Evolutionary conservation across 2,797 vertebrate genomes (phyloP).

Genomic region (Malacoraja senta): DNA sequence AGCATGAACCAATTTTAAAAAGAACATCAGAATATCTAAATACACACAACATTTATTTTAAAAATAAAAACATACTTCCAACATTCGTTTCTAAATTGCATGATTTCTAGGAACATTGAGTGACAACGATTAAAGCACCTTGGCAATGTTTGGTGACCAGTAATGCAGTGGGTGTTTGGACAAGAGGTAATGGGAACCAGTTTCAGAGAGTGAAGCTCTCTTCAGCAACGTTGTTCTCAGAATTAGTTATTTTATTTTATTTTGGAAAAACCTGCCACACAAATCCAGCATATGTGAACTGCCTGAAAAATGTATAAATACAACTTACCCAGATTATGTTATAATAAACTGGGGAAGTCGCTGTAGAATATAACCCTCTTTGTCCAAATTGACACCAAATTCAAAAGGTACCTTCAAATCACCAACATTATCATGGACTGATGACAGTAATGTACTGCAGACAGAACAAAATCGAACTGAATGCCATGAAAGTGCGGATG

Average conservation of each 20-base stretch:
- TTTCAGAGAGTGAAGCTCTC: not conserved
- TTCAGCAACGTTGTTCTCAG: not conserved
- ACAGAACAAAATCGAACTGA: not conserved
- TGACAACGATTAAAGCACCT: not conserved
- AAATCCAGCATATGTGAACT: not conserved
- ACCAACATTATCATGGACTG: not conserved
- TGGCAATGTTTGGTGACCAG: conserved; percentile 6
- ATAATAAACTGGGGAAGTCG: not conserved
- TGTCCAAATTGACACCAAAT: conserved; percentile 22
- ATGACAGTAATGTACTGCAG: not conserved
- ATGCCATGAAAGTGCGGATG: no score
- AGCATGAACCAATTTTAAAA: conserved; percentile 35
- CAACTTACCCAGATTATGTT: not conserved
- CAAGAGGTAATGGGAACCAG: not conserved
- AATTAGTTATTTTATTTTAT: conserved; percentile 13
- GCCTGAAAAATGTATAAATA: not conserved
- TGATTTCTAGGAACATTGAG: conserved; percentile 23
- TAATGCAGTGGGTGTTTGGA: not conserved
- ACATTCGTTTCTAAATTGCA: conserved; percentile 22
- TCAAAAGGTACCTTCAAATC: conserved; percentile 23
- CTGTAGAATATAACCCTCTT: not conserved
- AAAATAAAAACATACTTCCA: conserved; percentile 27
- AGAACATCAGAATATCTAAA: conserved; percentile 26
- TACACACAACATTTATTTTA: conserved; percentile 5
- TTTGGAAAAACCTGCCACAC: conserved; percentile 14